Conservation (phyloP, 2,113 vertebrate genomes). For the Grus americana region DNA sequence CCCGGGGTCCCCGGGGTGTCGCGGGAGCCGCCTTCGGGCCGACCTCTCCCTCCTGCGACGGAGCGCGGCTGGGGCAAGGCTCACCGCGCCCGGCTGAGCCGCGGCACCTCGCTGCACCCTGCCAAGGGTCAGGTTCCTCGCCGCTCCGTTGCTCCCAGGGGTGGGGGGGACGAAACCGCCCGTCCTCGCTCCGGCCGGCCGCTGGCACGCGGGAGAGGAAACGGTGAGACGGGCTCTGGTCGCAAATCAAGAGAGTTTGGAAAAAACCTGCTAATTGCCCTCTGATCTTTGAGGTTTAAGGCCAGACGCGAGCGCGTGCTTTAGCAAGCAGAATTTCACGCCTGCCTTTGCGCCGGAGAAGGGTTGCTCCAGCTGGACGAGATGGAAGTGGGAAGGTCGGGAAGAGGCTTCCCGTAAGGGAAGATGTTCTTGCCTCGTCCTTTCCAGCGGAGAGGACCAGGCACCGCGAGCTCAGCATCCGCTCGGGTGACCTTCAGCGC, state of each 20-base stretch:
- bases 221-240: background rate
- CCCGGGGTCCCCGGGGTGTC: accelerated
- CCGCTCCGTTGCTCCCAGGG: background rate
- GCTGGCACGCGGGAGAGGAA: background rate
- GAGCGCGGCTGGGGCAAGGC: background rate
- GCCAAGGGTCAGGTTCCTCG: background rate
- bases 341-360: background rate
- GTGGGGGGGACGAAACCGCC: background rate
- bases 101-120: background rate
- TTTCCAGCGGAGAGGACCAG: background rate
- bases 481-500: background rate
- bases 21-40: accelerated
- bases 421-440: background rate
- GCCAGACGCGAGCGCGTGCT: background rate
- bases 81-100: background rate
- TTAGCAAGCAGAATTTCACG: background rate
- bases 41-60: background rate
- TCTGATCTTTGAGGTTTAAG: background rate
- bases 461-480: background rate
- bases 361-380: background rate
- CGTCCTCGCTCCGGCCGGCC: accelerated
- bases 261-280: background rate
- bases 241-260: background rate
- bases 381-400: background rate
- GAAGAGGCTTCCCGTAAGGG: background rate